phyloP scores from a whole-genome alignment of 2,797 vertebrate species.

The Pterois miles region DNA sequence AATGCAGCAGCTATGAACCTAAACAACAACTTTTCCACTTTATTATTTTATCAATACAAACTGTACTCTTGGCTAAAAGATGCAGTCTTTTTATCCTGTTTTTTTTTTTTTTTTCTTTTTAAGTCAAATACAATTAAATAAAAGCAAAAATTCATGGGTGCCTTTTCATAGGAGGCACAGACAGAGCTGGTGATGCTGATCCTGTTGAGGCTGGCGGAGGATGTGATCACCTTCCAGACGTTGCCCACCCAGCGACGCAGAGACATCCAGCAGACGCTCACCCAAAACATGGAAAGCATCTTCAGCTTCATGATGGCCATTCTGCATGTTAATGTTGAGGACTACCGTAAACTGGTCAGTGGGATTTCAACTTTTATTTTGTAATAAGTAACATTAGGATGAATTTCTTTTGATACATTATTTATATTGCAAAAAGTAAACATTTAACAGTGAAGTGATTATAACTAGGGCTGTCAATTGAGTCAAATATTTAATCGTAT shows the following conservation, averaged over 20 bases:
- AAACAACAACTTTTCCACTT: background rate
- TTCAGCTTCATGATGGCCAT: conserved; percentile 93
- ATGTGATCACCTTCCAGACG: conserved; percentile 97
- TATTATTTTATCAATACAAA: background rate
- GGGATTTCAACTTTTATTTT: background rate
- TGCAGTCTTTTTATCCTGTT: background rate
- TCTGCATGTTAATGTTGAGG: conserved; percentile 89
- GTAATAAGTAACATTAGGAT: background rate
- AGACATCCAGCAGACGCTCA: conserved; percentile 97
- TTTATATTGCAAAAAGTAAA: background rate
- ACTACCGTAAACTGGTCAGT: conserved; percentile 89
- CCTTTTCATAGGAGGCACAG: conserved; percentile 88
- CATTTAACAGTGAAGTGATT: background rate
- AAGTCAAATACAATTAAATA: no score
- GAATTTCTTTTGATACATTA: background rate
- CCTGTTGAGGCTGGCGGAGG: conserved; percentile 93
- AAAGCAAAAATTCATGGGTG: background rate
- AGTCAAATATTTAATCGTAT: no score
- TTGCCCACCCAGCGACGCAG: conserved; percentile 92
- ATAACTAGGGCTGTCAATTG: no score
- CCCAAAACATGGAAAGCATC: conserved; percentile 95
- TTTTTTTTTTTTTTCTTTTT: no score
- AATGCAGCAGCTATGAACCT: background rate
- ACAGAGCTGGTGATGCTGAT: conserved; percentile 98
- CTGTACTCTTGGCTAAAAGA: background rate